phyloP scores from a whole-genome alignment of 2,888 invertebrate species.

The Morpho helenor region DNA sequence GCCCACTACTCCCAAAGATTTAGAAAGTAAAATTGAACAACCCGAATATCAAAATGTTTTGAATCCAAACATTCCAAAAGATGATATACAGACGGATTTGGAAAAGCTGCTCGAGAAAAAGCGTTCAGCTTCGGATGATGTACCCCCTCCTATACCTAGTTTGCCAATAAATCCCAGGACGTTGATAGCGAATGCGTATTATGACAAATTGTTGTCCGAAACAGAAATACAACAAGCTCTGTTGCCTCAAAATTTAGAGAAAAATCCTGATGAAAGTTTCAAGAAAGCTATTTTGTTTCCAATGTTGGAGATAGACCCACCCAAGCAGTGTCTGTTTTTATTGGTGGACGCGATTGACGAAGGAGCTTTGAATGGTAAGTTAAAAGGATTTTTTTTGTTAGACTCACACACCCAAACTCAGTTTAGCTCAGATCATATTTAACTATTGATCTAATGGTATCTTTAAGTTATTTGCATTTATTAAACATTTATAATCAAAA shows the following conservation, averaged over 20 bases:
- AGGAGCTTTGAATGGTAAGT: slow-evolving; percentile 43
- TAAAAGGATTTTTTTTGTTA: not conserved
- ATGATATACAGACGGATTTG: slow-evolving; percentile 31
- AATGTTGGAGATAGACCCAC: slow-evolving; percentile 90
- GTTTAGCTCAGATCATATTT: too few species aligned
- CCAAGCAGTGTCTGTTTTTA: slow-evolving; percentile 90
- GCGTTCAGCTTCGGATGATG: slow-evolving; percentile 44
- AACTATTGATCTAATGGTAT: too few species aligned
- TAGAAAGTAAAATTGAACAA: slow-evolving; percentile 38
- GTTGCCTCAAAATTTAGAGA: slow-evolving; percentile 88
- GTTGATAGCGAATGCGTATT: slow-evolving; percentile 85
- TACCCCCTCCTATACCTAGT: slow-evolving; percentile 70
- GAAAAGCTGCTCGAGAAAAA: slow-evolving; percentile 45
- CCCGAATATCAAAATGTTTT: slow-evolving; percentile 68
- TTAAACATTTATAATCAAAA: too few species aligned
- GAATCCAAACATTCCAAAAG: slow-evolving; percentile 31
- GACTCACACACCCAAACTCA: too few species aligned
- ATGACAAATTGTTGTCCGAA: slow-evolving; percentile 86
- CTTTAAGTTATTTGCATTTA: too few species aligned
- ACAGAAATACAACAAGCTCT: slow-evolving; percentile 90
- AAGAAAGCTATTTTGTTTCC: slow-evolving; percentile 93
- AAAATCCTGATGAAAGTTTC: slow-evolving; percentile 94
- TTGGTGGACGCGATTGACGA: slow-evolving; percentile 97
- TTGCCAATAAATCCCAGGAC: slow-evolving; percentile 69
- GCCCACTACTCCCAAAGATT: slow-evolving; percentile 30